These are phyloP conservation scores for Empis stercorea DNA, from an alignment of 2,888 invertebrate species.

Conservation along the genomic window DNA sequence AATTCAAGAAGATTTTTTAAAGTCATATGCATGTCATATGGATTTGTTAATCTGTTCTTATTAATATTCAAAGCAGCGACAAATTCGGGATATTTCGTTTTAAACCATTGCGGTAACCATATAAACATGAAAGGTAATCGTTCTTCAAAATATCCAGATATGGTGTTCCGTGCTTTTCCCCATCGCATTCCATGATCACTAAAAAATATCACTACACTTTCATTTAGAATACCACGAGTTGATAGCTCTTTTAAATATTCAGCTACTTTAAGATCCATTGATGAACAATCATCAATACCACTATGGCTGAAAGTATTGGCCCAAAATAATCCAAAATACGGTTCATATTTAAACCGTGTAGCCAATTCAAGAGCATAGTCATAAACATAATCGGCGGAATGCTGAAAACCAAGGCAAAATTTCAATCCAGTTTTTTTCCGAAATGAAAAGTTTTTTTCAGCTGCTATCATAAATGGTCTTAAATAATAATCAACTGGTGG, in stretches of 20 bases:
- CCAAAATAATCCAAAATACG: conserved; percentile 68
- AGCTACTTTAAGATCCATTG: conserved; percentile 50
- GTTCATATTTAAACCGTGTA: conserved; percentile 44
- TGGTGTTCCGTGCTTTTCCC: conserved; percentile 53
- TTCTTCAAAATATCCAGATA: conserved; percentile 65
- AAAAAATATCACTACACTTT: conserved; percentile 55
- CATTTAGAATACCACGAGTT: conserved; percentile 46
- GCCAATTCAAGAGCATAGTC: conserved; percentile 56
- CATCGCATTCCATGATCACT: conserved; percentile 72
- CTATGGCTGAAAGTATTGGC: conserved; percentile 65
- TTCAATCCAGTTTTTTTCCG: conserved; percentile 40
- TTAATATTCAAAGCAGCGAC: conserved; percentile 46
- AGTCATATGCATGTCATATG: conserved; percentile 64
- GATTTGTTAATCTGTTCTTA: conserved; percentile 53
- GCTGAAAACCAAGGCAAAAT: conserved; percentile 48
- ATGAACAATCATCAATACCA: conserved; percentile 49
- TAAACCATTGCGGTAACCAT: conserved; percentile 51
- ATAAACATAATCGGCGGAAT: conserved; percentile 53
- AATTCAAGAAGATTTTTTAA: conserved; percentile 47
- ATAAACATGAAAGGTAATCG: conserved; percentile 61
- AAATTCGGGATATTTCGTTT: conserved; percentile 40
- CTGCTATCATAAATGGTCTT: conserved; percentile 56
- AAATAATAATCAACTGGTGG: conserved; percentile 74
- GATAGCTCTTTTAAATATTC: conserved; percentile 46
- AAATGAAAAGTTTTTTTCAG: conserved; percentile 43